Evolutionary conservation across 2,888 invertebrate genomes (phyloP), one percentile per base, ranked within the genome.

Genomic region (Cryptocephalus primarius): DNA sequence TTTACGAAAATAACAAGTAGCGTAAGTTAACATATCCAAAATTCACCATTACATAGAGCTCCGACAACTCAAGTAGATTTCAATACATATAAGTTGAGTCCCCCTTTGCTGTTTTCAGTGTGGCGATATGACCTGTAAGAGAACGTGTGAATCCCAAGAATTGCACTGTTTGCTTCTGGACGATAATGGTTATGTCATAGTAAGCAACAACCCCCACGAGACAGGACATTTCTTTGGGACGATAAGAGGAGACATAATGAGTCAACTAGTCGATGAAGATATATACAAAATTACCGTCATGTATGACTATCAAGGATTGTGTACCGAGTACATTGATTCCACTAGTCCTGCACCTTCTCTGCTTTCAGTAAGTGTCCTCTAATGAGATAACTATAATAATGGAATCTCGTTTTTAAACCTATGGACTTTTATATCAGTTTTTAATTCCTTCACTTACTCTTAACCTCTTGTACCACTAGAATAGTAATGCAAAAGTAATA

Each of bases 161-260:
- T 75, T 86, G 62, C 85, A 87, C 54, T 94, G 94, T 62, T 87
- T 83, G 61, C 73, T 94, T 45, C 72, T 94, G 32, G 94, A 94
- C 67, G 89, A 88, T 66, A 89, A 90, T 63, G 94, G 91, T 8
- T 94, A 86, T 72, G 78, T 94, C 13, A 72, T 89, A 1, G 82
- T 85, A 22, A 85, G 88, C 10, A 74, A 71, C 36, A 78, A 82
- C 44, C 67, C 75, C 1, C 73, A 70, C 31, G 60, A 64, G 40
- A 87, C 88, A 1, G 94, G 94, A 2, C 78, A 78, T 61, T 94
- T 95, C 69, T 91, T 94, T 63, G 95, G 94, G 1, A 86, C 85
- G 66, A 78, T 92, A 40, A 58, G 70, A 11, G 60, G 66, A 1
- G 82, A 83, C 38, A 79, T 92, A 14, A 89, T 93, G 88, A 73